Evolutionary conservation across 1,140 invertebrate genomes (phyloP).

Genomic region (Anthonomus grandis): DNA sequence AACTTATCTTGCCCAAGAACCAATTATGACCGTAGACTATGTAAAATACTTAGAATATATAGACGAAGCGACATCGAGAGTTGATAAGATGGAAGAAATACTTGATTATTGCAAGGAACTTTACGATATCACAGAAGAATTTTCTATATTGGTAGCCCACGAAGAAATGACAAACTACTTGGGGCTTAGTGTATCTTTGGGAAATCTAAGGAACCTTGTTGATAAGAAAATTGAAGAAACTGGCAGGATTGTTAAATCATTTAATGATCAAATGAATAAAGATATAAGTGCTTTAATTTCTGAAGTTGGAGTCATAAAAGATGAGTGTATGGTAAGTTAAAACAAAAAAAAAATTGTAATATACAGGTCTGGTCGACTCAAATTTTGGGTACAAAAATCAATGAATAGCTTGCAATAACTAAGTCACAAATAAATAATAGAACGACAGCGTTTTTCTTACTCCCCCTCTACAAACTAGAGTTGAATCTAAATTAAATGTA

Average conservation of each 20-base stretch:
- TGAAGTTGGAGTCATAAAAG: conserved; percentile 63
- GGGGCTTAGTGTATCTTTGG: conserved; percentile 50
- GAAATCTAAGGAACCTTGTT: conserved; percentile 52
- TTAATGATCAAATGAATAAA: conserved; percentile 59
- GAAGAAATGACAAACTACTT: conserved; percentile 44
- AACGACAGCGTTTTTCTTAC: too few species aligned
- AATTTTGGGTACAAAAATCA: too few species aligned
- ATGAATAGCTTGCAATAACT: too few species aligned
- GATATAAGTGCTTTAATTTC: conserved; percentile 63
- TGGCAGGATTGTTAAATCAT: conserved; percentile 54
- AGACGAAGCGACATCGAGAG: conserved; percentile 58
- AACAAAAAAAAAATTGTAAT: too few species aligned
- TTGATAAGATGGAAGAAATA: conserved; percentile 61
- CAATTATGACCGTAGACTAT: conserved; percentile 61
- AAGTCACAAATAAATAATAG: too few species aligned
- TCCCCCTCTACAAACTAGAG: too few species aligned
- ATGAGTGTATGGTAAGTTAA: conserved; percentile 56
- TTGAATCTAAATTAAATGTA: too few species aligned
- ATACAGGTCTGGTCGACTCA: neutral
- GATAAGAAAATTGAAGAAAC: conserved; percentile 56
- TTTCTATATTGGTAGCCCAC: conserved; percentile 54
- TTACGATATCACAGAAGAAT: conserved; percentile 70
- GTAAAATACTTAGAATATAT: conserved; percentile 68
- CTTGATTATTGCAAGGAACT: conserved; percentile 69
- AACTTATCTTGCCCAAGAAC: conserved; percentile 59